Evolutionary conservation across 2,888 invertebrate genomes (phyloP).

Genomic region (Pristionchus arcanus): DNA sequence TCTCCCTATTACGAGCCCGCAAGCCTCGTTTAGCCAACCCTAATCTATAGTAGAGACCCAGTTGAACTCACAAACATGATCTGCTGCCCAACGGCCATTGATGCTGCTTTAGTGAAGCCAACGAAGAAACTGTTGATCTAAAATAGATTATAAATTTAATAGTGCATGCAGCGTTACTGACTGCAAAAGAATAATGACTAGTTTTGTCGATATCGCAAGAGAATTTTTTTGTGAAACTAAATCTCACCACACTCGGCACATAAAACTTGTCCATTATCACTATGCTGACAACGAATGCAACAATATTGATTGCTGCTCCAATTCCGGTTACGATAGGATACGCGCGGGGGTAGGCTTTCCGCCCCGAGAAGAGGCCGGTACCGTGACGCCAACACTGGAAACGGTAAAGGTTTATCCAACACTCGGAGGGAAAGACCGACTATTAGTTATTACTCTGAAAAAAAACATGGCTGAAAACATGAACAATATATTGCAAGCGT

Average conservation of each 20-base stretch:
- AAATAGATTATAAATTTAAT: neutral
- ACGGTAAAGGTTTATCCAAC: too few relatives aligned
- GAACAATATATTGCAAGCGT: neutral
- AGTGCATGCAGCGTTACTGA: too few relatives aligned
- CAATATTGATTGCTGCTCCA: neutral
- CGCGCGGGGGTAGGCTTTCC: neutral
- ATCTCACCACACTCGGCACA: neutral
- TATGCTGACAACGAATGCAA: neutral
- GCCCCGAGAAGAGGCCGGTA: neutral
- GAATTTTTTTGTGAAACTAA: too few relatives aligned
- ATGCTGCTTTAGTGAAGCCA: neutral
- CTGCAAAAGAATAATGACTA: too few relatives aligned
- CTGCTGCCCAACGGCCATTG: neutral
- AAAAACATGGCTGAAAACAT: too few relatives aligned
- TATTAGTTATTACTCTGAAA: too few relatives aligned
- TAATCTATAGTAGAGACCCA: neutral
- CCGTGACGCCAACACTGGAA: constrained; percentile 2
- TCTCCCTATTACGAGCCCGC: too few relatives aligned
- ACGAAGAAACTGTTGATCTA: neutral
- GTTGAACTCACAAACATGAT: neutral
- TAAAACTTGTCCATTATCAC: neutral
- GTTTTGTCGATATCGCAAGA: too few relatives aligned
- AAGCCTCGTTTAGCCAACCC: too few relatives aligned
- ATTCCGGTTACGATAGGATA: neutral
- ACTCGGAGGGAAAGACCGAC: too few relatives aligned